phyloP scores from a whole-genome alignment of 2,888 invertebrate genomes.

The Drosophila mulleri region DNA sequence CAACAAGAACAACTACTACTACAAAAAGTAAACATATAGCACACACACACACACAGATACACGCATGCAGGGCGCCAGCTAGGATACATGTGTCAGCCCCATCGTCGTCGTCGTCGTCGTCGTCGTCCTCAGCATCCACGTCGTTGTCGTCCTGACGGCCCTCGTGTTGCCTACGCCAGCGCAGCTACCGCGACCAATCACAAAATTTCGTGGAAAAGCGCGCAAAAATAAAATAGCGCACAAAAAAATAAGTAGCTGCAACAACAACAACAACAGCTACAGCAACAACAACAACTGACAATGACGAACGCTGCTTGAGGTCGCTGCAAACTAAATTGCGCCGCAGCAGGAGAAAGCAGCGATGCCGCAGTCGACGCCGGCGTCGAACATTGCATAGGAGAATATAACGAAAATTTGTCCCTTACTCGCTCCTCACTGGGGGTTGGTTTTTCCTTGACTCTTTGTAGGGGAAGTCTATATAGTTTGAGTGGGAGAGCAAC shows the following conservation, averaged over 20 bases:
- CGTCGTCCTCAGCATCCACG: constrained; percentile 62
- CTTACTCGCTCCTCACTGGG: constrained; percentile 24
- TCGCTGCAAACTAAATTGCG: constrained; percentile 74
- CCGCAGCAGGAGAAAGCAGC: constrained; percentile 66
- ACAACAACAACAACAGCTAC: constrained; percentile 36
- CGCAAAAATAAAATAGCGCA: constrained; percentile 74
- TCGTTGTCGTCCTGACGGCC: constrained; percentile 39
- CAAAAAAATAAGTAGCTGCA: constrained; percentile 72
- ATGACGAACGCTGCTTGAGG: constrained; percentile 64
- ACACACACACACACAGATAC: constrained; percentile 17
- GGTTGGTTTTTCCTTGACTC: constrained; percentile 67
- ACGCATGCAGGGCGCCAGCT: constrained; percentile 9
- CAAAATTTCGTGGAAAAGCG: constrained; percentile 81
- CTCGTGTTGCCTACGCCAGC: constrained; percentile 58
- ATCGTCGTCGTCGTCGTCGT: constrained; percentile 45
- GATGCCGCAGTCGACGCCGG: constrained; percentile 39
- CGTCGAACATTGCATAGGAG: constrained; percentile 62
- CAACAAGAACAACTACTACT: constrained; percentile 1
- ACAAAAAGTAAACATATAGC: constrained; percentile 37
- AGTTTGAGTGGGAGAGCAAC: constrained; percentile 40
- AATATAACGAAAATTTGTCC: constrained; percentile 49
- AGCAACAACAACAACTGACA: constrained; percentile 51
- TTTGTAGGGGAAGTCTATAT: constrained; percentile 35
- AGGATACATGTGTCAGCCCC: constrained; percentile 40
- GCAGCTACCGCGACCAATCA: constrained; percentile 75